These are phyloP conservation scores for Hoplias malabaricus DNA, from an alignment of 2,113 vertebrate species.

Conservation along the genomic window DNA sequence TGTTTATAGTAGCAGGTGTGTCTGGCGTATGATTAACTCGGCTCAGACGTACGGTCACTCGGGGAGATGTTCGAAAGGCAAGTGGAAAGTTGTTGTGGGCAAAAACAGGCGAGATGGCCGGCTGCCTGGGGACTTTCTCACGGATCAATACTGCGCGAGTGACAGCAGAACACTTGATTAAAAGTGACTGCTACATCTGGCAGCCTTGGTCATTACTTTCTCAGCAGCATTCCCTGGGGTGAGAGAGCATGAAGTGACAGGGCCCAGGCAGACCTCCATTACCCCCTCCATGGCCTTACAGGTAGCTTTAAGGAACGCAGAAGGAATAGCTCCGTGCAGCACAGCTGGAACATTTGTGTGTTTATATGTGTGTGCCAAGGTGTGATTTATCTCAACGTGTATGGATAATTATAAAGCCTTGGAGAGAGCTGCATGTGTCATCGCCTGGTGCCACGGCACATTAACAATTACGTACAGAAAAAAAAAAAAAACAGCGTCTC, in stretches of 20 bases:
- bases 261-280: slow-evolving; percentile 74
- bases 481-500: no score
- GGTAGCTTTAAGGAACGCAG: slow-evolving; percentile 59
- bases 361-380: neutral
- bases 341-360: neutral
- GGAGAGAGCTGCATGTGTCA: slow-evolving; percentile 12
- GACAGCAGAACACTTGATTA: slow-evolving; percentile 78
- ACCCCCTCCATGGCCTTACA: slow-evolving; percentile 69
- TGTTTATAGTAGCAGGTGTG: slow-evolving; percentile 56
- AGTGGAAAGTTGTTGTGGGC: slow-evolving; percentile 65
- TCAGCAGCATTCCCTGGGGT: slow-evolving; percentile 69
- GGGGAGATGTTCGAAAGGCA: slow-evolving; percentile 69
- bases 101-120: slow-evolving; percentile 62
- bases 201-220: slow-evolving; percentile 75
- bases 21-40: slow-evolving; percentile 66
- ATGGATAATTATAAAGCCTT: slow-evolving; percentile 44
- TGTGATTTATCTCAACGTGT: slow-evolving; percentile 21
- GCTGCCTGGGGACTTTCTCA: slow-evolving; percentile 62
- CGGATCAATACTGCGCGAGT: slow-evolving; percentile 75
- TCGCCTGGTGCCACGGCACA: slow-evolving; percentile 43
- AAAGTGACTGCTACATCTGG: slow-evolving; percentile 82
- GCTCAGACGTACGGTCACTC: slow-evolving; percentile 54
- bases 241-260: slow-evolving; percentile 76
- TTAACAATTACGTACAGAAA: slow-evolving; percentile 53
- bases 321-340: slow-evolving; percentile 63